Evolutionary conservation across 2,113 vertebrate species (phyloP), one percentile per base, ranked within the genome.

Genomic region (Lycaon pictus): DNA sequence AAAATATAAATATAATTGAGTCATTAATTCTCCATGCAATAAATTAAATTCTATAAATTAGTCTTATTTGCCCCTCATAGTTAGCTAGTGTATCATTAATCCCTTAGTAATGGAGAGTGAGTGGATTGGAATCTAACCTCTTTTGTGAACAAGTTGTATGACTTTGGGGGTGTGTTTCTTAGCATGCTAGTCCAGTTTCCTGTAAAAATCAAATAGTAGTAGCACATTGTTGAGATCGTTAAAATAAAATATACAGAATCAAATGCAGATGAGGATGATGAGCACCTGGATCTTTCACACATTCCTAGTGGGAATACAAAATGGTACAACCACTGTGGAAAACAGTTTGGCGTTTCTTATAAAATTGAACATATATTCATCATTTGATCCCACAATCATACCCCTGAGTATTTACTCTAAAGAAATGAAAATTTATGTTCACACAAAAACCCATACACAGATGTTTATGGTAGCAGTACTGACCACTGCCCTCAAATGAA

Each of bases 1-100:
- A 35, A 80, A 74, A 6, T 48, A 81, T 81, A 77, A 89, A 77
- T 55, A 92, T 29, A 92, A 92, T 77, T 80, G 85, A 81, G 71
- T 65, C 63, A 83, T 82, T 60, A 89, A 85, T 90, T 93, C 27
- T 19, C 19, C 81, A 69, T 79, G 60, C 65, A 93, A 48, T 74
- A 74, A 43, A 37, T 90, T 69, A 62, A 92, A 55, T 27, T 94
- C 48, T 51, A 3, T 79, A 82, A 51, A 72, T 56, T 63, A 43
- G 63, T 77, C 11, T 19, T 72, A 43, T 77, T 89, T 88, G 51
- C 56, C 72, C 62, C 35, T 86, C 16, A 83, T 69, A 96, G 12
- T 53, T 58, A 72, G 20, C 19, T 12, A n/a, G 27, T 16, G 16
- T 32, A 15, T 60, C 82, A 58, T 62, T 48, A 63, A 74, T 95